phyloP scores from a whole-genome alignment of 2,113 vertebrate species.

The Nibea coibor region DNA sequence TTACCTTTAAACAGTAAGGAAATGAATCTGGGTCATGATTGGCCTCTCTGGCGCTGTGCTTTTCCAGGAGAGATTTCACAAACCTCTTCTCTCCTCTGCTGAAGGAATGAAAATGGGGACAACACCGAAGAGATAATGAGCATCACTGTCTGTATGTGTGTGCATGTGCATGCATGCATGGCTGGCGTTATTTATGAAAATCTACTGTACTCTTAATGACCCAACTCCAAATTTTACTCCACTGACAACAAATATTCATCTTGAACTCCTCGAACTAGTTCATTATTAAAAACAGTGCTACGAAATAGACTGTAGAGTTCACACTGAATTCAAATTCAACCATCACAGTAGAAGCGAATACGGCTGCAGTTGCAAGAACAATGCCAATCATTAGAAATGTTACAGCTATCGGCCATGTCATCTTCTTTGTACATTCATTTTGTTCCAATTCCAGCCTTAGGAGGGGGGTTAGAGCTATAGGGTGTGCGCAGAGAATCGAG shows the following conservation, averaged over 20 bases:
- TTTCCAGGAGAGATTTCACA: conserved; percentile 63
- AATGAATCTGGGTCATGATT: conserved; percentile 71
- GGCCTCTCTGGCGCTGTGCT: conserved; percentile 54
- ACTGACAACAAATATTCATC: conserved; percentile 51
- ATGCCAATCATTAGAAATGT: conserved; percentile 46
- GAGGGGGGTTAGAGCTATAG: neutral
- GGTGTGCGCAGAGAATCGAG: conserved; percentile 37
- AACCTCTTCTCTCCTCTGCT: conserved; percentile 46
- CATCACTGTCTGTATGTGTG: conserved; percentile 12
- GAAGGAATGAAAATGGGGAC: conserved; percentile 72
- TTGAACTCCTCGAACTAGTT: conserved; percentile 36
- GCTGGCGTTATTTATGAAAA: conserved; percentile 56
- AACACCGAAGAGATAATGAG: conserved; percentile 77
- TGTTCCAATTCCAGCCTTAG: conserved; percentile 22
- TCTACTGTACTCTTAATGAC: conserved; percentile 59
- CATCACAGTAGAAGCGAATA: conserved; percentile 20
- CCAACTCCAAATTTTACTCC: conserved; percentile 32
- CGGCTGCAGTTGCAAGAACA: conserved; percentile 34
- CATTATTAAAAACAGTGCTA: conserved; percentile 38
- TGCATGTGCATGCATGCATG: conserved; percentile 18
- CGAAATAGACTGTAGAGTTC: neutral
- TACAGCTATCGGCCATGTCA: conserved; percentile 41
- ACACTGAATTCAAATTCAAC: conserved; percentile 8
- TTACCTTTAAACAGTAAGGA: conserved; percentile 46
- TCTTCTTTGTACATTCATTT: conserved; percentile 37